Evolutionary conservation across 1,140 invertebrate genomes (phyloP), one percentile per base, ranked within the genome.

Genomic region (Eurosta solidaginis): DNA sequence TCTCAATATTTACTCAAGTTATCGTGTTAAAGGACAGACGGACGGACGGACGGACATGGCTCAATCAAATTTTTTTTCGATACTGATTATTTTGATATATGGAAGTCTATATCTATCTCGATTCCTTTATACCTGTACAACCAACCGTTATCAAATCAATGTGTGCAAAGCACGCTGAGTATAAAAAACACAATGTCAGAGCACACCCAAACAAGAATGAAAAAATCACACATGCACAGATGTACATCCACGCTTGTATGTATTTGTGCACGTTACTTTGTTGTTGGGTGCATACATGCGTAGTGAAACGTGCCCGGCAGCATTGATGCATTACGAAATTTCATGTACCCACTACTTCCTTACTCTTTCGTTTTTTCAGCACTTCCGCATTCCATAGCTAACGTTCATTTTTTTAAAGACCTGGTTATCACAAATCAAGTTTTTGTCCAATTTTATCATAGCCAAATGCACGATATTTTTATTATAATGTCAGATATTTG

Each of bases 401-500:
- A 27, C 6, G 20, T 59, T 59, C n/a, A 1, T 5, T 40, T 3
- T 40, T 63, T 36, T 22, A 47, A 47, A 47, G 6, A 14, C n/a
- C 17, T 12, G 10, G 14, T 33, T n/a, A n/a, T n/a, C n/a, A n/a
- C n/a, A n/a, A n/a, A n/a, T 33, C 17, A 3, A 36, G 27, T 25
- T n/a, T 59, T 59, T 59, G 25, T 10, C 50, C 25, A 20, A 33
- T 59, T 29, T 59, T 29, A 33, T 59, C 29, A 29, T n/a, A 36
- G 17, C 6, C 33, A 36, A n/a, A n/a, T n/a, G 36, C 59, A 9
- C 7, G 36, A 36, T 9, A 29, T 29, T 36, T 68, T 68, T 68
- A 68, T n/a, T 68, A 40, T 68, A 36, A 40, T 40, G 59, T 40
- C 59, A 40, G 59, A 40, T 68, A 68, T 68, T 68, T 68, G 59